Percentiles rank a stretch among this genome's conserved stretches.
phyloP scores from a whole-genome alignment of 2,888 invertebrate species.

The Melolontha melolontha region DNA sequence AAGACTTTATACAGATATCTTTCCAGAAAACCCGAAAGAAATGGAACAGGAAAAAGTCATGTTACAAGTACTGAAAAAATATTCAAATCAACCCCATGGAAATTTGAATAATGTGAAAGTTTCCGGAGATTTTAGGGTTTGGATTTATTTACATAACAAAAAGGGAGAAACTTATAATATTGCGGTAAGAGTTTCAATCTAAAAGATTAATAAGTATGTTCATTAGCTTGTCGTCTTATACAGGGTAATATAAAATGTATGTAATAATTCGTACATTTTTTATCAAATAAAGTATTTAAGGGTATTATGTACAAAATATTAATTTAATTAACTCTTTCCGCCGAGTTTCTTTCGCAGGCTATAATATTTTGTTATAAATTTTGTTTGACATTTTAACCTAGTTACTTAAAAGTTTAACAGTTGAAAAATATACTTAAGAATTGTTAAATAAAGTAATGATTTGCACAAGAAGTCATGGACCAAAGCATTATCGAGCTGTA shows the following conservation, averaged over 20 bases:
- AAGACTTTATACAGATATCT: conserved; percentile 79
- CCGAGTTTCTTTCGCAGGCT: too few relatives aligned
- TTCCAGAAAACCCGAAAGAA: conserved; percentile 83
- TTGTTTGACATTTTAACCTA: too few relatives aligned
- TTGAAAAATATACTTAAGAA: too few relatives aligned
- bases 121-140: conserved; percentile 84
- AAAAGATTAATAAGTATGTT: background rate
- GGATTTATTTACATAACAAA: conserved; percentile 79
- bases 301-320: too few relatives aligned
- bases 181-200: conserved; percentile 68
- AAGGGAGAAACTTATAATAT: conserved; percentile 72
- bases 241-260: background rate
- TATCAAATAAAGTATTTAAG: too few relatives aligned
- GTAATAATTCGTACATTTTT: too few relatives aligned
- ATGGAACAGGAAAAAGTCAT: conserved; percentile 81
- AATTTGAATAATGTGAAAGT: conserved; percentile 72
- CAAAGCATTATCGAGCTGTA: too few relatives aligned
- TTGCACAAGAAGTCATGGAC: too few relatives aligned
- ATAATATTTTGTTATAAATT: too few relatives aligned
- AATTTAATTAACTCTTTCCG: too few relatives aligned
- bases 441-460: too few relatives aligned
- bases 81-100: conserved; percentile 73
- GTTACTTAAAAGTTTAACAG: too few relatives aligned
- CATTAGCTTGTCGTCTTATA: conserved; percentile 1
- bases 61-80: conserved; percentile 76